Evolutionary conservation across 2,888 invertebrate genomes (phyloP), one percentile per base, ranked within the genome.

Genomic region (Prosapia bicincta): DNA sequence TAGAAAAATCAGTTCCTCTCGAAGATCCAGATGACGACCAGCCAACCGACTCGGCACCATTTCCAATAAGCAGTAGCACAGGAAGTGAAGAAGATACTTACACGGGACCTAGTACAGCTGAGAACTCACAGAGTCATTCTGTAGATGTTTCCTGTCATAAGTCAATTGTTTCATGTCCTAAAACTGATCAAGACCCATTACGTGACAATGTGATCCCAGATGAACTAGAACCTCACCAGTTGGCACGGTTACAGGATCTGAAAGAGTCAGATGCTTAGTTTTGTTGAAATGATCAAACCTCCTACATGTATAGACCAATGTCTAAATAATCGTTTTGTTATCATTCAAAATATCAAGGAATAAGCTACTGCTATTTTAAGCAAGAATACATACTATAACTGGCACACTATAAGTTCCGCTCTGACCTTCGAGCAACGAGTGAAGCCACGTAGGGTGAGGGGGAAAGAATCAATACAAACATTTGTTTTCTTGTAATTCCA

Each of bases 261-360:
- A 96, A 96, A 85, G 96, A 96, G 86, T 96, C 96, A 78, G 95
- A 95, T 86, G 96, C 96, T 87, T 96, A 93, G 20, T 20, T 5
- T 54, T 54, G 20, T 54, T 13, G n/a, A n/a, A n/a, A n/a, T 54
- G 3, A 54, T 2, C 54, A 20, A 3, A 54, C 54, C n/a, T 54
- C n/a, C 54, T 13, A 54, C 13, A 54, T 20, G 54, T 54, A 54
- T 20, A 20, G 54, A 54, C 54, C 54, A 54, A 54, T 20, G 20
- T 54, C 54, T 54, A 20, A 54, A 54, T 20, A n/a, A 54, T 38
- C 54, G 20, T 13, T 54, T 54, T 1, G 20, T n/a, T 54, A 54
- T 13, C 38, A 54, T 6, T 54, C 54, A 13, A 54, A 54, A 5
- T 54, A 54, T 13, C 38, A 7, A 20, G 20, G 20, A 20, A 54